Evolutionary conservation across 2,888 invertebrate genomes (phyloP).

Genomic region (Clitarchus hookeri): DNA sequence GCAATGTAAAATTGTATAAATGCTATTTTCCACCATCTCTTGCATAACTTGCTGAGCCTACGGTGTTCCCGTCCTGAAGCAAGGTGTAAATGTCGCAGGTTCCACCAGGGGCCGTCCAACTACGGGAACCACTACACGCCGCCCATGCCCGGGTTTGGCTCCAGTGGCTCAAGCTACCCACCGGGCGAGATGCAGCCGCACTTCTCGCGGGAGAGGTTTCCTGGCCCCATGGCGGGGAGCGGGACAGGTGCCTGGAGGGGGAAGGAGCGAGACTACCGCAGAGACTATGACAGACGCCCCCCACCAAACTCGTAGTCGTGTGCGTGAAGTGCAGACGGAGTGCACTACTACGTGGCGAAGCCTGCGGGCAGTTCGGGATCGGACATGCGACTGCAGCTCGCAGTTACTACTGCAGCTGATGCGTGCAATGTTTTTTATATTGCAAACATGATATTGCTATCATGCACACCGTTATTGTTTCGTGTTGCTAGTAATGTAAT

Average conservation of each 20-base stretch:
- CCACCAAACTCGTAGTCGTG: slow-evolving; percentile 51
- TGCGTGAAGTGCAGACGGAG: neutral
- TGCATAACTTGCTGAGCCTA: too few species aligned
- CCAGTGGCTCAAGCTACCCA: slow-evolving; percentile 32
- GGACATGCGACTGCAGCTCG: neutral
- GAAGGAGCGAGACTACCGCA: slow-evolving; percentile 55
- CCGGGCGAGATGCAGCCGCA: slow-evolving; percentile 34
- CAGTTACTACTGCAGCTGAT: neutral
- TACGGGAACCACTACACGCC: slow-evolving; percentile 37
- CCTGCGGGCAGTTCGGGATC: neutral
- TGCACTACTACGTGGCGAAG: too few species aligned
- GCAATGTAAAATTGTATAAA: too few species aligned
- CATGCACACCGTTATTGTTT: neutral
- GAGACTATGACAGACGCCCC: slow-evolving; percentile 69
- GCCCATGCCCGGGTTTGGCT: neutral
- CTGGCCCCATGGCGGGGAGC: slow-evolving; percentile 29
- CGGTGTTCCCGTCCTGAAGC: too few species aligned
- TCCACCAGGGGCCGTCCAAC: slow-evolving; percentile 36
- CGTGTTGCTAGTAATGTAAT: neutral
- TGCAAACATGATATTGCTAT: neutral
- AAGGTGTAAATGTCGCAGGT: slow-evolving; percentile 28
- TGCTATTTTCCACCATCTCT: too few species aligned
- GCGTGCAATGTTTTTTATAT: too few species aligned
- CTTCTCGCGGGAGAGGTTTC: slow-evolving; percentile 37
- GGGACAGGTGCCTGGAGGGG: slow-evolving; percentile 37